These are phyloP conservation scores for Protonibea diacanthus DNA, from an alignment of 2,797 vertebrate genomes.

Conservation along the genomic window DNA sequence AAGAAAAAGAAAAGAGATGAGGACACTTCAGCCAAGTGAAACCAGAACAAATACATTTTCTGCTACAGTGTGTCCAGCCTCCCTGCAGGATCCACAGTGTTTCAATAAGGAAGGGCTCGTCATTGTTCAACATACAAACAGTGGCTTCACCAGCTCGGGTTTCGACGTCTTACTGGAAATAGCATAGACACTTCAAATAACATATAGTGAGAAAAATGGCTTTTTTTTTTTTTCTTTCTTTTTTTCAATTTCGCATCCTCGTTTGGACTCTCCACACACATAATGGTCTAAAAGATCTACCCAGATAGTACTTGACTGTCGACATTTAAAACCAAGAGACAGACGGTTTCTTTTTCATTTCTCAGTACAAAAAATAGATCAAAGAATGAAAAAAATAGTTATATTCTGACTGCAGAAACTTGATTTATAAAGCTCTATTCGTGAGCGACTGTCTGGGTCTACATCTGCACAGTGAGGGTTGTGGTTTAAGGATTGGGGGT, in stretches of 20 bases:
- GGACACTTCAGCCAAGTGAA: slow-evolving; percentile 49
- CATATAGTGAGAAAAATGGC: slow-evolving; percentile 64
- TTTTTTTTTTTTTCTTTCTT: slow-evolving; percentile 52
- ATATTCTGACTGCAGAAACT: slow-evolving; percentile 64
- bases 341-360: slow-evolving; percentile 45
- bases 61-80: slow-evolving; percentile 75
- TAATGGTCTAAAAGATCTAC: slow-evolving; percentile 60
- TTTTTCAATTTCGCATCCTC: slow-evolving; percentile 26
- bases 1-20: slow-evolving; percentile 36
- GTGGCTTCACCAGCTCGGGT: slow-evolving; percentile 53
- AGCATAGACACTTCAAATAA: slow-evolving; percentile 56
- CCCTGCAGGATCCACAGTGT: slow-evolving; percentile 82
- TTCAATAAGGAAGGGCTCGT: slow-evolving; percentile 70
- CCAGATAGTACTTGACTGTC: slow-evolving; percentile 49
- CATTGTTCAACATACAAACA: slow-evolving; percentile 70
- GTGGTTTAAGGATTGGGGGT: slow-evolving; percentile 87
- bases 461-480: slow-evolving; percentile 85
- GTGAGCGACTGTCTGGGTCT: slow-evolving; percentile 79
- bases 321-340: slow-evolving; percentile 67
- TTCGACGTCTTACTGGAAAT: slow-evolving; percentile 48
- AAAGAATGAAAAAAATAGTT: slow-evolving; percentile 76
- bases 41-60: slow-evolving; percentile 52
- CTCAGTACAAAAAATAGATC: slow-evolving; percentile 78
- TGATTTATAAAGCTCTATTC: slow-evolving; percentile 73
- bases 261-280: slow-evolving; percentile 48